Conservation (phyloP, 2,888 invertebrate species). For the Macrophya alboannulata region DNA sequence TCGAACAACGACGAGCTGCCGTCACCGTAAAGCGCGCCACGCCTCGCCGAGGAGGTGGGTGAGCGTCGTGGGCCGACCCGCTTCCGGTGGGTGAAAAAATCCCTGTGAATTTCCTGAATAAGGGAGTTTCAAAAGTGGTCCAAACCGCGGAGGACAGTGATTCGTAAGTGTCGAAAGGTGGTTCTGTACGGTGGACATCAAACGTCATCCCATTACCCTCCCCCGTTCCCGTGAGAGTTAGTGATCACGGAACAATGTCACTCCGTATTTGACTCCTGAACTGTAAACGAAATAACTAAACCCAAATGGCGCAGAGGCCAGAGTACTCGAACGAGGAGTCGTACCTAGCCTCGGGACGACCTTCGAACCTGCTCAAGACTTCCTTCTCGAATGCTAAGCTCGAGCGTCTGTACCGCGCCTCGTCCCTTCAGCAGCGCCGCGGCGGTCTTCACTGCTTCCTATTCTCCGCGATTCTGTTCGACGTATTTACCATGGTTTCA, state of each 20-base stretch:
- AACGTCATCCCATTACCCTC: not conserved
- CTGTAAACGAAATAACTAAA: conserved; percentile 42
- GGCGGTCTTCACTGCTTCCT: conserved; percentile 88
- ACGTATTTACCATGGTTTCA: conserved; percentile 83
- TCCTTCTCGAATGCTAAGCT: conserved; percentile 85
- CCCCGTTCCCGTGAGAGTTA: too few relatives aligned
- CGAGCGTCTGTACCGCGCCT: conserved; percentile 87
- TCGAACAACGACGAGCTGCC: conserved; percentile 17
- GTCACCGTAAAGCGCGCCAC: conserved; percentile 47
- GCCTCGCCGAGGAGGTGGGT: conserved; percentile 64
- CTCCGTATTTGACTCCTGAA: not conserved
- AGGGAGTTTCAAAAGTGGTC: not conserved
- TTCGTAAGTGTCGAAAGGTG: not conserved
- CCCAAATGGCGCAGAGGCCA: conserved; percentile 70
- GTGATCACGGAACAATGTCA: not conserved
- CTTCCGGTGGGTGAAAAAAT: conserved; percentile 58
- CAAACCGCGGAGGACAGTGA: not conserved
- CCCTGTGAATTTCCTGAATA: not conserved
- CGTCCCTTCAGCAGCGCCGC: conserved; percentile 87
- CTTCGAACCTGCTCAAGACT: conserved; percentile 78
- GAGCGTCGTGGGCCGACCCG: conserved; percentile 59
- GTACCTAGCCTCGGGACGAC: conserved; percentile 76
- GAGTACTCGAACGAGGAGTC: conserved; percentile 78
- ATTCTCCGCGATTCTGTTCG: conserved; percentile 85
- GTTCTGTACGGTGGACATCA: not conserved